Evolutionary conservation across 2,888 invertebrate species (phyloP).

Genomic region (Adelognathus sp.): DNA sequence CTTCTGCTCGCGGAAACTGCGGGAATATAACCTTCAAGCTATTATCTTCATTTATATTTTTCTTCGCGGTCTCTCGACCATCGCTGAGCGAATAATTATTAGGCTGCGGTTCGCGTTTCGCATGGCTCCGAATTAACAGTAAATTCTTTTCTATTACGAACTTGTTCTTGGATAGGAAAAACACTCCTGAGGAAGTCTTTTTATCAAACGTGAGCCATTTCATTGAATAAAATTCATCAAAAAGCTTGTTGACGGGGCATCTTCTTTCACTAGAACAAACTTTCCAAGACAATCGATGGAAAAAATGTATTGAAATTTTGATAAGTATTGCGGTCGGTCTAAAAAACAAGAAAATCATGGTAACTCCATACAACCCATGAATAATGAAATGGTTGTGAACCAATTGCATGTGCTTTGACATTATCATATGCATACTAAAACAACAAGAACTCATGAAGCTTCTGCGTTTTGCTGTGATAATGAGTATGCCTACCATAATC

Average conservation of each 20-base stretch:
- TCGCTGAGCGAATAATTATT: slow-evolving; percentile 43
- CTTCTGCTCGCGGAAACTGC: slow-evolving; percentile 40
- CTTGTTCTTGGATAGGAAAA: not conserved
- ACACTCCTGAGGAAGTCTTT: not conserved
- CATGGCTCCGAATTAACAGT: not conserved
- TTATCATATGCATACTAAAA: too few relatives aligned
- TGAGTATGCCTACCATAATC: too few relatives aligned
- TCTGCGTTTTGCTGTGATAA: too few relatives aligned
- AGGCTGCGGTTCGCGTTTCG: slow-evolving; percentile 19
- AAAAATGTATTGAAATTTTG: not conserved
- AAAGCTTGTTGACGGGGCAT: not conserved
- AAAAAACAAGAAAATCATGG: too few relatives aligned
- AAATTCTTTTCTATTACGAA: not conserved
- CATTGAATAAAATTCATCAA: not conserved
- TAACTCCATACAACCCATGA: too few relatives aligned
- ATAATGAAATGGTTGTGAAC: too few relatives aligned
- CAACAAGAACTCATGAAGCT: too few relatives aligned
- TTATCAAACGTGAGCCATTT: not conserved
- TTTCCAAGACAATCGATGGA: not conserved
- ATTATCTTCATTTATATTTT: slow-evolving; percentile 14
- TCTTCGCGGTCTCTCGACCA: slow-evolving; percentile 20
- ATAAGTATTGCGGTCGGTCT: too few relatives aligned
- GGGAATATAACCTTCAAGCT: slow-evolving; percentile 15
- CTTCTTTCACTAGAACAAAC: not conserved
- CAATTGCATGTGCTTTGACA: too few relatives aligned